Evolutionary conservation across 30 jellyfish, hydroid and myxozoan species (phyloP), one percentile per base, ranked within the genome.

Genomic region (Nemopilema nomurai): DNA sequence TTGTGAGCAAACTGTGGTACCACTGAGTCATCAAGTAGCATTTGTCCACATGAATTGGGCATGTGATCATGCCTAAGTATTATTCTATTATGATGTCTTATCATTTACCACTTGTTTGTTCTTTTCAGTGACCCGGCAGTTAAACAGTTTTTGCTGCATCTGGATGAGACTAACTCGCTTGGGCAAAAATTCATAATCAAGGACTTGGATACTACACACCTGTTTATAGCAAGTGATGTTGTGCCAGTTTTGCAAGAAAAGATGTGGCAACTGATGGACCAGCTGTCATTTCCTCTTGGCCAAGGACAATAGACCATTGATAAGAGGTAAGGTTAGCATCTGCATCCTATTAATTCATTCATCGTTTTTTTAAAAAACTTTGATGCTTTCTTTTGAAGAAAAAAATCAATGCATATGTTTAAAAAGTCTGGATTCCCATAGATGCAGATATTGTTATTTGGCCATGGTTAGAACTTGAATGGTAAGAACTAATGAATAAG

Each of bases 211-310:
- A 75, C 97, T 9, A 93, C 98, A 1, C 98, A 93, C 72, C 89
- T 93, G 67, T 93, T 93, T 88, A 90, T 93, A 0, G 87, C 97
- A 21, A 79, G 92, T 20, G 96, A 93, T 63, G 95, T 93, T 51
- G 96, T 93, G 66, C 79, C 92, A 18, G 79, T 97, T n/a, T 70
- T 93, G 63, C 93, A 85, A 50, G 93, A 90, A 57, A 93, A 93
- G 63, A 76, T 93, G 84, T 93, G 98, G 98, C 96, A 89, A 78
- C 62, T 93, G 32, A 93, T 93, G 98, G 98, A 93, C 80, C 92
- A 93, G 77, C 74, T 93, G 23, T 93, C 98, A 13, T 93, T 93
- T 80, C 97, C 98, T 23, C 80, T 86, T 77, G 96, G 76, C 16
- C 94, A 85, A 65, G 94, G 94, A 67, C 94, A 85, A 52, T 85